Evolutionary conservation across 2,113 vertebrate genomes (phyloP), one percentile per base, ranked within the genome.

Genomic region (Arothron firmamentum): DNA sequence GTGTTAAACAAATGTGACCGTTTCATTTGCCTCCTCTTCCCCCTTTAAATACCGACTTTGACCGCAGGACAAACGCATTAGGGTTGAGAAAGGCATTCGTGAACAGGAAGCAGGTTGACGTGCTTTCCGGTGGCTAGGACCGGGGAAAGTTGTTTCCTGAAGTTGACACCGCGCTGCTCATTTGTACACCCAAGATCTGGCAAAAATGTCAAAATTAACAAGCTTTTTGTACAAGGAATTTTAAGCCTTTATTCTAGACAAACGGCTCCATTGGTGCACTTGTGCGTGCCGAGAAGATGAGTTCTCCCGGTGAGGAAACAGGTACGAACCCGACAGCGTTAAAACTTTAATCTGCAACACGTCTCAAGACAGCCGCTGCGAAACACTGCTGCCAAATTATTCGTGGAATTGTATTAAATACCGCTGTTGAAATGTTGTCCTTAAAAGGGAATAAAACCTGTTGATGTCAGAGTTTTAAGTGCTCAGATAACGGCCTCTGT

Each of bases 101-200:
- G 73, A 65, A 85, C 79, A 81, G 84, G 89, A 89, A 90, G 82
- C 72, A 83, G 21, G 74, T 54, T 85, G 81, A 86, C 88, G 90
- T 80, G 60, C 86, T 81, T 88, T 90, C 90, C 90, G 85, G 65
- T 81, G 83, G 84, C 77, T 79, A 20, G 62, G 65, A 90, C 89
- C 88, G 86, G 90, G 88, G 88, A 88, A 90, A 89, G 88, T 89
- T 82, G 89, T 89, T 92, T 92, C 90, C 90, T 92, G 88, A 82
- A 86, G 83, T 86, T 85, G 61, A 43, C 71, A 46, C 65, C 8
- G 59, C 8, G 52, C 50, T 20, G 63, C 57, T 51, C 1, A 4
- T 56, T 53, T 72, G 52, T n/a, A 2, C n/a, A 64, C 53, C 45
- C 2, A 47, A 47, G n/a, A 16, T n/a, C 15, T 17, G 14, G 6